Evolutionary conservation across 2,888 invertebrate species (phyloP), one percentile per base, ranked within the genome.

Genomic region (Trachelus iudaicus): DNA sequence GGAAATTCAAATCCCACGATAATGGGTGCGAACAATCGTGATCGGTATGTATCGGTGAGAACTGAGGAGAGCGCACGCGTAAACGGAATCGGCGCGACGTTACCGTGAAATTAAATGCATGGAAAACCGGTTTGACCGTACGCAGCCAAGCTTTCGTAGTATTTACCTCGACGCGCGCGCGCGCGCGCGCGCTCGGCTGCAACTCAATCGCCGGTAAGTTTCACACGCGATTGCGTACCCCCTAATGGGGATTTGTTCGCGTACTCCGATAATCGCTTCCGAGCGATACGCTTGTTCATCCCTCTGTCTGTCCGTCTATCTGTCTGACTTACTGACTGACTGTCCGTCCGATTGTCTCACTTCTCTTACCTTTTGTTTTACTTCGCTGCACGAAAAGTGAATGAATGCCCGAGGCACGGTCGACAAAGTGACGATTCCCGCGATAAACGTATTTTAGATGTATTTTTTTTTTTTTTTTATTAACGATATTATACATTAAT

Each of bases 31-130:
- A 56, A 23, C 2, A 23, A 56, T 23, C 9, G 56, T 3, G 56
- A 56, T 56, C 56, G 23, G 23, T 56, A 56, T 15, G 56, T 56
- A 56, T 56, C 56, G 56, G 23, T 23, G 56, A 56, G 56, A 56
- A 23, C 56, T 6, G 23, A 23, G 56, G 56, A 56, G 85, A 86
- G 87, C 87, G 88, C 88, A 87, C 88, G 88, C 89, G 89, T 88
- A 90, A 89, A 89, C 90, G 88, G 89, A 90, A 90, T 90, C 87
- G 90, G 89, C 82, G 85, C 86, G 89, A 89, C 86, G 89, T 90
- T 87, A 87, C 89, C 90, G 90, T 90, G 90, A 91, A 91, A 91
- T 91, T 90, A 90, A 90, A 89, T 88, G 89, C 87, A 88, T 85
- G 88, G 87, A 85, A 87, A 90, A 91, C 90, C 90, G 90, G 90